Conservation (phyloP, 2,888 invertebrate genomes). For the Drosophila basisetae region DNA sequence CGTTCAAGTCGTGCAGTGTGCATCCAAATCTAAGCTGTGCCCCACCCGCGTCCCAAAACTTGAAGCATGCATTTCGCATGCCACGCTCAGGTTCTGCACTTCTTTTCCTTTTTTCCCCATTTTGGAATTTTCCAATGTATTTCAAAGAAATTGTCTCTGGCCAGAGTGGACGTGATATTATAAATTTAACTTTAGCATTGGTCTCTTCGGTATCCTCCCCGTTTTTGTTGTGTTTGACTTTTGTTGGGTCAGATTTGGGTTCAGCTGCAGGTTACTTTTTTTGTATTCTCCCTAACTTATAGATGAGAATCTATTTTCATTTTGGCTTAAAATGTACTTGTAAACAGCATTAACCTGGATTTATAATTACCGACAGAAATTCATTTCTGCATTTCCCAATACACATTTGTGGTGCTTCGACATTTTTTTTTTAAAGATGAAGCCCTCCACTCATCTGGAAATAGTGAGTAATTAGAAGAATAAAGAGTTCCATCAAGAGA, state of each 20-base stretch:
- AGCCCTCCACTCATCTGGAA: background rate
- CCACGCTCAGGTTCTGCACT: conserved; percentile 47
- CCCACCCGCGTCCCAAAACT: conserved; percentile 61
- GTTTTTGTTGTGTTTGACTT: conserved; percentile 8
- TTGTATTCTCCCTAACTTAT: background rate
- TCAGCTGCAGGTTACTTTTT: conserved; percentile 21
- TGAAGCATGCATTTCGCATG: conserved; percentile 58
- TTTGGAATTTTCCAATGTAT: conserved; percentile 29
- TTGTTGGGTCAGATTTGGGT: conserved; percentile 39
- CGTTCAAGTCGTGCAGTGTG: conserved; percentile 71
- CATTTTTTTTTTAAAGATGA: background rate
- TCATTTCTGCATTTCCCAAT: background rate
- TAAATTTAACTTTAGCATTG: conserved; percentile 57
- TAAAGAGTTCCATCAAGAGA: background rate
- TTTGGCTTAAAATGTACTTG: conserved; percentile 9
- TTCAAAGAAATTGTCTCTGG: conserved; percentile 35
- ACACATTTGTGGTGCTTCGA: background rate
- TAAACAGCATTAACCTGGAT: background rate
- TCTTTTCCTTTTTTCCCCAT: conserved; percentile 31
- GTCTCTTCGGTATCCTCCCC: background rate
- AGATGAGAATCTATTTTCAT: conserved; percentile 33
- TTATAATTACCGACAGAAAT: background rate
- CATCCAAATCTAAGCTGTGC: conserved; percentile 54
- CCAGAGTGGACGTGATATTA: conserved; percentile 57
- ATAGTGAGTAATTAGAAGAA: background rate